Conservation (phyloP, 2,888 invertebrate species). For the Metacarcinus magister region DNA sequence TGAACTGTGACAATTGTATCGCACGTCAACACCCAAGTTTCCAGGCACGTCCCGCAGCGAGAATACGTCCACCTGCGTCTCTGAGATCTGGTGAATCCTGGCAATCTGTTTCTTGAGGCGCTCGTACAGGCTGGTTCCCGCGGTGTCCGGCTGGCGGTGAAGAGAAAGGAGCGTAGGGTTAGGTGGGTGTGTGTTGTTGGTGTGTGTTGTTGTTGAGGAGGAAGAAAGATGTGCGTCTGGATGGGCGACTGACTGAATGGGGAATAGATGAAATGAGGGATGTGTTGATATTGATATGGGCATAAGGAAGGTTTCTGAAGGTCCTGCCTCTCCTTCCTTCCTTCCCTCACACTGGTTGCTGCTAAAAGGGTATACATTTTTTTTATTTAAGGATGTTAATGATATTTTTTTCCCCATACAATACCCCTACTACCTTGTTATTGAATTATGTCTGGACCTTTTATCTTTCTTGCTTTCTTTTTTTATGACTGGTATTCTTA, state of each 20-base stretch:
- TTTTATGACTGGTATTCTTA: neutral
- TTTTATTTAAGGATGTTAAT: neutral
- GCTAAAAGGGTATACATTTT: neutral
- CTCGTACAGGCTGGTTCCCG: constrained; percentile 70
- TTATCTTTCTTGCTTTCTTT: neutral
- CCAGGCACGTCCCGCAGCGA: constrained; percentile 71
- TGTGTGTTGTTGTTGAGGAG: neutral
- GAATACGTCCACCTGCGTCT: constrained; percentile 79
- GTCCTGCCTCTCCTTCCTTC: constrained; percentile 37
- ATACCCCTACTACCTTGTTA: no score
- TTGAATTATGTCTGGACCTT: neutral
- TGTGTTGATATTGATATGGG: neutral
- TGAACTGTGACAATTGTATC: constrained; percentile 79
- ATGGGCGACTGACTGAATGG: neutral
- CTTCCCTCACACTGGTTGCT: no score
- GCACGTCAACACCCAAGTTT: constrained; percentile 72
- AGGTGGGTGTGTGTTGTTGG: neutral
- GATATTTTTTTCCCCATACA: neutral
- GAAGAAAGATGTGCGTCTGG: neutral
- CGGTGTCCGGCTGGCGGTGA: neutral
- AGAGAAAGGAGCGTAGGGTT: constrained; percentile 18
- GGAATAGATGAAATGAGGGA: neutral
- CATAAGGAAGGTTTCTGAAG: neutral
- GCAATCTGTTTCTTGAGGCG: constrained; percentile 75
- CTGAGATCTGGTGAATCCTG: constrained; percentile 62